Percentiles rank a stretch among this genome's conserved stretches.
These are phyloP conservation scores for Solenopsis fugax DNA, from an alignment of 1,140 invertebrate species.

Conservation along the genomic window DNA sequence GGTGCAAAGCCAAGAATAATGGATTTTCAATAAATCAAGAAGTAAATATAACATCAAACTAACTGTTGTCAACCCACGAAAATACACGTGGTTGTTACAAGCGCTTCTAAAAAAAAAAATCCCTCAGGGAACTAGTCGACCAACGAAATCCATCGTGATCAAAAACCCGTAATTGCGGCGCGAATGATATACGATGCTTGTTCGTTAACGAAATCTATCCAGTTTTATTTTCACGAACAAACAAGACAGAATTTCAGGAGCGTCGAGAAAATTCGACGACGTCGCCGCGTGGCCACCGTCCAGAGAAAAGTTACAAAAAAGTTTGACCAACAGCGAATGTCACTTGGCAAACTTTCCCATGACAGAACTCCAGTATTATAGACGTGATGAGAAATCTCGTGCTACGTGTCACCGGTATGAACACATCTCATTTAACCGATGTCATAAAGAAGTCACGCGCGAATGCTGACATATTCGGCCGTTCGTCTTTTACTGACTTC, in stretches of 20 bases:
- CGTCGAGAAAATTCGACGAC: constrained; percentile 28
- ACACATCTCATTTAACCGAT: constrained; percentile 7
- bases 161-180: not conserved
- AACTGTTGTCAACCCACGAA: not conserved
- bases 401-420: not conserved
- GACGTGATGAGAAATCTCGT: constrained; percentile 34
- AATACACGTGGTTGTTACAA: not conserved
- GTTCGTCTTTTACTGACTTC: constrained; percentile 17
- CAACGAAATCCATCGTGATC: not conserved
- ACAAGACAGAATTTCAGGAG: not conserved
- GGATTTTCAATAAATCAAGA: not conserved
- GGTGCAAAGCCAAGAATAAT: not conserved
- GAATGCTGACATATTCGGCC: not conserved
- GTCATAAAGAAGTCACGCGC: not conserved
- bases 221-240: constrained; percentile 24
- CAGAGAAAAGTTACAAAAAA: constrained; percentile 18
- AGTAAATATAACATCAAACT: not conserved
- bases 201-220: constrained; percentile 4
- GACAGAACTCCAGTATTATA: not conserved
- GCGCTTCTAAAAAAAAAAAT: not conserved
- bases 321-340: constrained; percentile 1
- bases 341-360: constrained; percentile 24
- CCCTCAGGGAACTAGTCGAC: not conserved
- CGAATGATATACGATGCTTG: constrained; percentile 8
- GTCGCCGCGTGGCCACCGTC: not conserved